These are phyloP conservation scores for Xenops minutus DNA, from an alignment of 2,797 vertebrate species.

Conservation along the genomic window DNA sequence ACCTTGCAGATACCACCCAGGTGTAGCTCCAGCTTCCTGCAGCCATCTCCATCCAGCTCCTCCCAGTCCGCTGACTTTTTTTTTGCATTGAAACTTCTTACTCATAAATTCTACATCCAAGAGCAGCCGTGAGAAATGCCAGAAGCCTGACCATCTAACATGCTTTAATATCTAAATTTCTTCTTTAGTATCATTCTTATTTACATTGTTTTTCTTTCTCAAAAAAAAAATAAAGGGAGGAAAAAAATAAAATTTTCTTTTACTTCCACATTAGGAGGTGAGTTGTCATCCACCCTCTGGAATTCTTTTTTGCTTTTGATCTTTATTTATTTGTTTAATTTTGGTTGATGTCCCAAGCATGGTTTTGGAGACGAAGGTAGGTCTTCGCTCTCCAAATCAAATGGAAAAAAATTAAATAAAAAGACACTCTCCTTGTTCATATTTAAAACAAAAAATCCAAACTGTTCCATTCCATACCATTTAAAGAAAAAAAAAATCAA, in stretches of 20 bases:
- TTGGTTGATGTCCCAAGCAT: constrained; percentile 56
- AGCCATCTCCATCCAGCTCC: constrained; percentile 47
- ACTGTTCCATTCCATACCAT: constrained; percentile 65
- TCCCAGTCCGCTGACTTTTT: constrained; percentile 8
- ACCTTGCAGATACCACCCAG: background rate
- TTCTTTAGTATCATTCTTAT: constrained; percentile 56
- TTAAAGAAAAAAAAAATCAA: background rate
- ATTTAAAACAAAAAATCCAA: constrained; percentile 1
- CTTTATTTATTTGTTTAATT: constrained; percentile 62
- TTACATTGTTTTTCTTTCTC: constrained; percentile 71
- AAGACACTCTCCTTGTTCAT: constrained; percentile 18
- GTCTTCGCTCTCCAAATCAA: constrained; percentile 42
- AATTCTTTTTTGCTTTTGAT: constrained; percentile 63
- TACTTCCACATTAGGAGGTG: constrained; percentile 75
- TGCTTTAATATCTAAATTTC: constrained; percentile 23
- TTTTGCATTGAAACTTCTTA: constrained; percentile 29
- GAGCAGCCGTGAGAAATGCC: constrained; percentile 28
- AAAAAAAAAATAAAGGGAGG: constrained; percentile 17
- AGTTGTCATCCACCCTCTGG: constrained; percentile 71
- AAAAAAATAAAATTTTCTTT: constrained; percentile 63
- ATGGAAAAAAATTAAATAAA: background rate
- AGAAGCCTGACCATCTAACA: constrained; percentile 47
- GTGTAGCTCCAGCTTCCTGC: constrained; percentile 38
- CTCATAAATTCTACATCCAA: constrained; percentile 44
- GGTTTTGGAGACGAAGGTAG: constrained; percentile 63